Conservation (phyloP, 2,113 vertebrate species). For the Myrmecophaga tridactyla region DNA sequence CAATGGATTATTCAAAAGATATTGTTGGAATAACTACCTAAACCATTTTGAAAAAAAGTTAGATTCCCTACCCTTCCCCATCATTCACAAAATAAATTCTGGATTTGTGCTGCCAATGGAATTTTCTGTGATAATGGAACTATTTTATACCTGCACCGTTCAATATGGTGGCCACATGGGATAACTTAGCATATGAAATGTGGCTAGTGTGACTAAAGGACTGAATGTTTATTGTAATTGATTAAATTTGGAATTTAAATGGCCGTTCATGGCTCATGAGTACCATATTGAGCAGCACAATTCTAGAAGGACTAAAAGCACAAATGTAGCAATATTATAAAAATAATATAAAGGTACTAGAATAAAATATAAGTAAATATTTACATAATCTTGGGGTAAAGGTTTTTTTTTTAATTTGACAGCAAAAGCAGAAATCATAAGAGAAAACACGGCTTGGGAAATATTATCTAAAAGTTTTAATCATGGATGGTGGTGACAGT, state of each 20-base stretch:
- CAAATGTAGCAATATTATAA: background rate
- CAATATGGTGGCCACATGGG: background rate
- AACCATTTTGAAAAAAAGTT: background rate
- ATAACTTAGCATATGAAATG: background rate
- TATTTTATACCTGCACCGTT: background rate
- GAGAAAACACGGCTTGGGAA: background rate
- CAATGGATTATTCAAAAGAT: background rate
- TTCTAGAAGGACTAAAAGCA: background rate
- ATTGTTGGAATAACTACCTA: background rate
- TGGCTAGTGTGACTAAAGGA: background rate
- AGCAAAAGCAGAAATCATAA: constrained; percentile 23
- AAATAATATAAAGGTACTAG: background rate
- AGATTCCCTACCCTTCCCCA: background rate
- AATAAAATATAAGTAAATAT: background rate
- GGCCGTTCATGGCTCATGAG: background rate
- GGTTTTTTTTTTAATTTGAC: background rate
- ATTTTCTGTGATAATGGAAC: background rate
- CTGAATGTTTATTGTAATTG: background rate
- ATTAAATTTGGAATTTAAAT: background rate
- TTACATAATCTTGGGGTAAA: background rate
- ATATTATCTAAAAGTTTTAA: background rate
- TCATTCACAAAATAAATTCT: constrained; percentile 5
- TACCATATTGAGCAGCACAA: background rate
- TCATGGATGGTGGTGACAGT: no score
- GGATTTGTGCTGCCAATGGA: background rate